Evolutionary conservation across 2,113 vertebrate species (phyloP).

Genomic region (Scophthalmus maximus): DNA sequence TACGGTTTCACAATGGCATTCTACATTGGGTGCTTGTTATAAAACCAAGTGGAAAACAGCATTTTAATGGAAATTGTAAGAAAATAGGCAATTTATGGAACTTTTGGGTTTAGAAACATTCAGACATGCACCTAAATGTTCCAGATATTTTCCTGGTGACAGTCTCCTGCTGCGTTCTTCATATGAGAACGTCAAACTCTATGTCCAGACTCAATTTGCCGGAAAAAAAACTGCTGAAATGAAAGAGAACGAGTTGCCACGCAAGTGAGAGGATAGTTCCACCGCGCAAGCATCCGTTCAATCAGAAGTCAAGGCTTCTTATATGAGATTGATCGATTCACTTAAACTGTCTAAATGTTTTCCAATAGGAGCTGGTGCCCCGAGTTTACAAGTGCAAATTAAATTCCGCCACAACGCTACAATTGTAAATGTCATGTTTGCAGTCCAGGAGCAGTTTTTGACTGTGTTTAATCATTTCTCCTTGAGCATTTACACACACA

Average conservation of each 20-base stretch:
- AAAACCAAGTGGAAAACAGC: neutral
- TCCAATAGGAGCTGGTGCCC: neutral
- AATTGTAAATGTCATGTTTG: neutral
- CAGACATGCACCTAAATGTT: too few species aligned
- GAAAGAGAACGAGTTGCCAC: too few species aligned
- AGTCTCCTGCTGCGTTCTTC: too few species aligned
- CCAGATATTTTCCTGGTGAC: too few species aligned
- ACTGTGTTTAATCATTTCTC: neutral
- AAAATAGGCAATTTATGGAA: neutral
- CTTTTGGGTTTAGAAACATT: too few species aligned
- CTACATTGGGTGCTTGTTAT: neutral
- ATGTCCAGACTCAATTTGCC: too few species aligned
- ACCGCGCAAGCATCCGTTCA: neutral
- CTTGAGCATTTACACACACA: neutral
- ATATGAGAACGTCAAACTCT: too few species aligned
- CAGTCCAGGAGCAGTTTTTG: too few species aligned
- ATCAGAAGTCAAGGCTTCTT: neutral
- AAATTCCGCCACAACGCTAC: neutral
- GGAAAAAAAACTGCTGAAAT: too few species aligned
- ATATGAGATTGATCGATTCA: neutral
- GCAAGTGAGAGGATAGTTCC: neutral
- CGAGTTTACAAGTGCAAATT: neutral
- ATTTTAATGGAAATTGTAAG: neutral
- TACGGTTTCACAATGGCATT: neutral
- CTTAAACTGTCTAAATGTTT: neutral